These are phyloP conservation scores for Macrophya alboannulata DNA, from an alignment of 2,888 invertebrate species.

Conservation along the genomic window DNA sequence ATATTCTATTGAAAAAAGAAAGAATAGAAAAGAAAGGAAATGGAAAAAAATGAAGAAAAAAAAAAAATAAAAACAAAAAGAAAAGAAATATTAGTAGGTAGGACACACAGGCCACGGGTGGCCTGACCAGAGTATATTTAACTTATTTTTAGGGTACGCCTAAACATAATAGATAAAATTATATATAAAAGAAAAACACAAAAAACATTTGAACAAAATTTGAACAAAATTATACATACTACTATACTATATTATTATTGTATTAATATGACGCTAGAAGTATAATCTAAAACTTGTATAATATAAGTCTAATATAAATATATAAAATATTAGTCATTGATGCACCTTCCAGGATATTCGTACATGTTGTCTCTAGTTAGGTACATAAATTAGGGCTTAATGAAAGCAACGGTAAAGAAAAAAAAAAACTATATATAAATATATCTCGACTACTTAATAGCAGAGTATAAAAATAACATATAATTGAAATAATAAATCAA, in stretches of 20 bases:
- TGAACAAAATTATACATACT: background rate
- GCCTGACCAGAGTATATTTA: constrained; percentile 68
- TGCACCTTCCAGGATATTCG: constrained; percentile 72
- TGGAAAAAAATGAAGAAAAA: constrained; percentile 9
- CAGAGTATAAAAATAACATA: background rate
- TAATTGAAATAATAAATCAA: background rate
- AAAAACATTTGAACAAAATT: background rate
- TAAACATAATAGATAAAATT: constrained; percentile 65
- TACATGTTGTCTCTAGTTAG: constrained; percentile 76
- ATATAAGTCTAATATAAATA: constrained; percentile 32
- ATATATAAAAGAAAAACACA: background rate
- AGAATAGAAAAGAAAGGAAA: background rate
- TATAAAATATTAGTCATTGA: constrained; percentile 59
- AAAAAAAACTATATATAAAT: constrained; percentile 58
- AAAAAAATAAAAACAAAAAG: background rate
- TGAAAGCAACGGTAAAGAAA: constrained; percentile 51
- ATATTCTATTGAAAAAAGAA: constrained; percentile 3
- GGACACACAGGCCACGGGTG: constrained; percentile 68
- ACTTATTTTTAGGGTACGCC: constrained; percentile 75
- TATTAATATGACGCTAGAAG: background rate
- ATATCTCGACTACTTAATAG: constrained; percentile 18
- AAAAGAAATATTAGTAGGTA: constrained; percentile 55
- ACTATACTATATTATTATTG: constrained; percentile 16
- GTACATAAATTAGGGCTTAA: constrained; percentile 64
- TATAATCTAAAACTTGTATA: constrained; percentile 38